These are phyloP conservation scores for Rhombomys opimus DNA, from an alignment of 2,113 vertebrate species.

Conservation along the genomic window DNA sequence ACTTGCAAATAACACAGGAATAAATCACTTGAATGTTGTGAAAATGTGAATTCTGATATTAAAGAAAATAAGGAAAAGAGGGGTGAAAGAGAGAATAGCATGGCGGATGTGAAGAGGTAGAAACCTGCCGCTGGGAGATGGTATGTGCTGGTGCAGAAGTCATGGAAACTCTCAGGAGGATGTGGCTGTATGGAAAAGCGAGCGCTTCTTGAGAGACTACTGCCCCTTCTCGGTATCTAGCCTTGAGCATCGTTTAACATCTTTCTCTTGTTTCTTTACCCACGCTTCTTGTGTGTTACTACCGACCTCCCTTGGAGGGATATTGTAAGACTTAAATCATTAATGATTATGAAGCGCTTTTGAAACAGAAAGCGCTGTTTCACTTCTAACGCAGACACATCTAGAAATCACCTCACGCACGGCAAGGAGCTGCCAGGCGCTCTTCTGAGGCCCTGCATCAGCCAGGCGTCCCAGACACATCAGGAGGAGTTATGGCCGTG, in stretches of 20 bases:
- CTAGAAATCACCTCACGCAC: background rate
- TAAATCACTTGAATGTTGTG: background rate
- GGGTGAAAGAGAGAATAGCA: background rate
- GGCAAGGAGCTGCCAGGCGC: slow-evolving; percentile 34
- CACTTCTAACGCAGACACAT: slow-evolving; percentile 12
- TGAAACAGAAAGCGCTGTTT: slow-evolving; percentile 57
- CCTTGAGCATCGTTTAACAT: slow-evolving; percentile 52
- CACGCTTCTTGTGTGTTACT: slow-evolving; percentile 57
- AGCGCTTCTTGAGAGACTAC: background rate
- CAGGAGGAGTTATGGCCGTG: slow-evolving; percentile 31
- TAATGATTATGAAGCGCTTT: slow-evolving; percentile 67
- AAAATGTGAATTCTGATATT: slow-evolving; percentile 34
- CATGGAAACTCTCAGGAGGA: background rate
- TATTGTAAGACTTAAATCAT: slow-evolving; percentile 68
- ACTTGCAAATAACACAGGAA: background rate
- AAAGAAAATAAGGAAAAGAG: background rate
- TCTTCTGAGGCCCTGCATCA: background rate
- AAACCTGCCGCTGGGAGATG: background rate
- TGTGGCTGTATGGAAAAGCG: background rate
- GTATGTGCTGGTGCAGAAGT: background rate
- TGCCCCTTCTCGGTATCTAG: background rate
- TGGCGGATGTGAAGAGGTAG: background rate
- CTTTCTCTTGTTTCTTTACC: slow-evolving; percentile 38
- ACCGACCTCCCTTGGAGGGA: slow-evolving; percentile 60
- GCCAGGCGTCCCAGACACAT: slow-evolving; percentile 40